phyloP scores from a whole-genome alignment of 1,140 invertebrate species.

The Drosophila carrolli region DNA sequence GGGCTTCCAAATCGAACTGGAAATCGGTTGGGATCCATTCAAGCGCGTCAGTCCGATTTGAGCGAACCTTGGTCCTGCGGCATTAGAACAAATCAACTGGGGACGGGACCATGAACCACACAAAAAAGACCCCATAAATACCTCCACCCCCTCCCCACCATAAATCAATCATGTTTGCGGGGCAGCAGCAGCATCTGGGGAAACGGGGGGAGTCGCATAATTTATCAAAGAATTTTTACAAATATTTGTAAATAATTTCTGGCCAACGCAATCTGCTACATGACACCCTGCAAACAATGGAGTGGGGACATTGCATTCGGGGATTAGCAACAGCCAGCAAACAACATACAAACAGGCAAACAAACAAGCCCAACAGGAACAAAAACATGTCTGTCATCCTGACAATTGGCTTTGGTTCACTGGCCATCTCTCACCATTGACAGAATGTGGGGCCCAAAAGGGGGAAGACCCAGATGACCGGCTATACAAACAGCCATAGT shows the following conservation, averaged over 20 bases:
- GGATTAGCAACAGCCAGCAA: conserved; percentile 65
- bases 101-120: conserved; percentile 1
- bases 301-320: conserved; percentile 37
- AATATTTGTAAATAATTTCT: conserved; percentile 80
- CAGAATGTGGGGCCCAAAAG: conserved; percentile 12
- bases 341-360: conserved; percentile 43
- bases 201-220: conserved; percentile 44
- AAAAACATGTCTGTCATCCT: conserved; percentile 72
- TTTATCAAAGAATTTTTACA: conserved; percentile 71
- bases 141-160: conserved; percentile 21
- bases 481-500: conserved; percentile 52
- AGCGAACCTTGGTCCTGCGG: conserved; percentile 36
- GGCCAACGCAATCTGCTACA: conserved; percentile 66
- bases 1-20: conserved; percentile 26
- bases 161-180: conserved; percentile 78
- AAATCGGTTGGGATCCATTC: conserved; percentile 47
- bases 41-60: conserved; percentile 15
- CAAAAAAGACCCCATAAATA: conserved; percentile 19
- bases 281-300: conserved; percentile 43
- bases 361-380: conserved; percentile 49
- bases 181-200: conserved; percentile 1
- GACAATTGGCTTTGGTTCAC: conserved; percentile 70
- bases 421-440: conserved; percentile 37
- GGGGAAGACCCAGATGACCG: conserved; percentile 28
- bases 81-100: conserved; percentile 43